Conservation (phyloP, 2,888 invertebrate genomes). For the Chrysolina haemoptera region DNA sequence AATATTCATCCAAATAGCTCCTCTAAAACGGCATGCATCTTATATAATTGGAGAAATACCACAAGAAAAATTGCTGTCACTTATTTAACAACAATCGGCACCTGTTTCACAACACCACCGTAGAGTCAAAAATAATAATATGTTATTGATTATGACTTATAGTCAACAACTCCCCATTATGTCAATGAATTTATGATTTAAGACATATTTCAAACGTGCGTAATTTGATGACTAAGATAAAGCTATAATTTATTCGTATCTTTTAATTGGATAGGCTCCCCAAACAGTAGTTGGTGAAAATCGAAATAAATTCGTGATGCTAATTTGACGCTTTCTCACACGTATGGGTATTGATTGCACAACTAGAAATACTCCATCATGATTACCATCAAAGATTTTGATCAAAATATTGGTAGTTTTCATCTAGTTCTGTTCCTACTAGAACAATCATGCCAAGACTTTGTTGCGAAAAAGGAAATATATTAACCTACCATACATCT, state of each 20-base stretch:
- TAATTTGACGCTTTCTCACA: slow-evolving; percentile 22
- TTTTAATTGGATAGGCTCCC: slow-evolving; percentile 12
- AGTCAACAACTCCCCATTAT: slow-evolving; percentile 3
- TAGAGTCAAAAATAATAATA: slow-evolving; percentile 12
- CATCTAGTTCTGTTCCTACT: not conserved
- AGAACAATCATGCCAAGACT: no score
- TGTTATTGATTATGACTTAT: slow-evolving; percentile 16
- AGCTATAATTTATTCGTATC: slow-evolving; percentile 15
- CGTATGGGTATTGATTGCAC: not conserved
- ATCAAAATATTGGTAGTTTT: not conserved
- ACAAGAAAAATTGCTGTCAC: not conserved
- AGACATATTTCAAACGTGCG: slow-evolving; percentile 12
- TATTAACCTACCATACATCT: no score
- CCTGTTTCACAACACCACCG: slow-evolving; percentile 20
- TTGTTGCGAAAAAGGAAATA: no score
- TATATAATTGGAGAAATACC: not conserved
- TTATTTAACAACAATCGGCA: slow-evolving; percentile 10
- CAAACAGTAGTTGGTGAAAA: slow-evolving; percentile 18
- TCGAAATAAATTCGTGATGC: slow-evolving; percentile 9
- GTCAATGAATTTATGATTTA: slow-evolving; percentile 18
- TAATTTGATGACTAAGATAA: slow-evolving; percentile 9
- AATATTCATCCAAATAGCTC: no score
- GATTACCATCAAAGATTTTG: not conserved
- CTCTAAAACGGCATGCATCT: not conserved
- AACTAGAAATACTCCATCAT: not conserved